A percentile compares a stretch with the other conserved stretches of the same genome.
Conservation (phyloP, 2,888 invertebrate species). For the Xestoiulus laeticollis region DNA sequence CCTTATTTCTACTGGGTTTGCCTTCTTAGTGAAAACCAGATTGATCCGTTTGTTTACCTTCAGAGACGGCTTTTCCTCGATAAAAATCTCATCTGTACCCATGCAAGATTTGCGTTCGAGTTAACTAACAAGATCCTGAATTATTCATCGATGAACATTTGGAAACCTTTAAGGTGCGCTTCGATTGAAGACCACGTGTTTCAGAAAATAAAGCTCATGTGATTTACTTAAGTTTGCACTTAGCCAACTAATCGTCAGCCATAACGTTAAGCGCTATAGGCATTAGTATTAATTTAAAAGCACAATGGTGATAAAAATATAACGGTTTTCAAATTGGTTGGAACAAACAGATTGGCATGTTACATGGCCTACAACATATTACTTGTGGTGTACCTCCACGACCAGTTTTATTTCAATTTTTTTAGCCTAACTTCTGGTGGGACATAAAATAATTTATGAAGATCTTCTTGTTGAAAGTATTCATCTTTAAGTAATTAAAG, state of each 20-base stretch:
- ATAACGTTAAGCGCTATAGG: not conserved
- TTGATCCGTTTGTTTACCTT: slow-evolving; percentile 35
- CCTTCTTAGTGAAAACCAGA: not conserved
- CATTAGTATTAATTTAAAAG: no score
- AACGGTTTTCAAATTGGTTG: no score
- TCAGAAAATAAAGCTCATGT: not conserved
- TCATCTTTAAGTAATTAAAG: no score
- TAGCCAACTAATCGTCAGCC: not conserved
- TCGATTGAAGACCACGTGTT: slow-evolving; percentile 4
- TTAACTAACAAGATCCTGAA: slow-evolving; percentile 39
- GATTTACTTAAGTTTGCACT: not conserved
- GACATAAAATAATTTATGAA: no score
- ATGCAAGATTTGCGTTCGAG: slow-evolving; percentile 23
- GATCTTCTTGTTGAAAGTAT: no score
- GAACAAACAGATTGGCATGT: no score
- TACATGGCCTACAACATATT: no score
- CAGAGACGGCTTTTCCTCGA: not conserved
- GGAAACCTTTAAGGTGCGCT: slow-evolving; percentile 5
- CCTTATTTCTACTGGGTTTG: not conserved
- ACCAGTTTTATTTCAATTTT: no score
- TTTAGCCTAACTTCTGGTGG: no score
- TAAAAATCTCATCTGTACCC: slow-evolving; percentile 25
- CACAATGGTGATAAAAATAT: not conserved
- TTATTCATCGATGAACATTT: slow-evolving; percentile 38
- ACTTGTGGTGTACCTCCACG: no score